Conservation (phyloP, 2,888 invertebrate species). For the Allygus modestus region DNA sequence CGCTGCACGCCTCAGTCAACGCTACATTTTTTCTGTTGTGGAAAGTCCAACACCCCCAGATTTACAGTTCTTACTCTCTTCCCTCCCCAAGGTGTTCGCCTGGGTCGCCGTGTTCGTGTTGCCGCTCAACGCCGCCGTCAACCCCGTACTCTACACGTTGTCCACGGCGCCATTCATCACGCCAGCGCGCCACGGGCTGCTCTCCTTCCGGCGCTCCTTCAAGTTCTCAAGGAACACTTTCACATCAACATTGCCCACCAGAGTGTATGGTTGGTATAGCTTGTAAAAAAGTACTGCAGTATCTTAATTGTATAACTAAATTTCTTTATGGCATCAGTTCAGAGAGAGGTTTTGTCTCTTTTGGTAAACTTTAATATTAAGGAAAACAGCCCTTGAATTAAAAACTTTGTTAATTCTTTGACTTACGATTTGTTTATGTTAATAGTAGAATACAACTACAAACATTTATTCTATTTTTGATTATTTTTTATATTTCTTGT, state of each 20-base stretch:
- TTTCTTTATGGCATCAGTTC: background rate
- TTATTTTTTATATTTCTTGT: too few relatives aligned
- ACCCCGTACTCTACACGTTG: slow-evolving; percentile 76
- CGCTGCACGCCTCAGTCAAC: too few relatives aligned
- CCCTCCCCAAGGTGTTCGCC: slow-evolving; percentile 73
- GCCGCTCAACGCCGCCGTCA: slow-evolving; percentile 76
- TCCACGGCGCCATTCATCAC: slow-evolving; percentile 73
- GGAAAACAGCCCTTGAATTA: background rate
- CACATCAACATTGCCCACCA: background rate
- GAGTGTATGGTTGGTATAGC: slow-evolving; percentile 24
- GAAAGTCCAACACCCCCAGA: too few relatives aligned
- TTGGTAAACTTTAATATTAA: background rate
- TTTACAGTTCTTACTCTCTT: too few relatives aligned
- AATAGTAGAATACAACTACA: too few relatives aligned
- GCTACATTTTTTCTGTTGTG: too few relatives aligned
- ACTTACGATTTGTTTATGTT: too few relatives aligned
- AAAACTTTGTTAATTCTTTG: too few relatives aligned
- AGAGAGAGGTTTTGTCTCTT: background rate
- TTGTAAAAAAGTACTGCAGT: background rate
- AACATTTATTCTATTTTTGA: too few relatives aligned
- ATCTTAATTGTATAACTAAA: background rate
- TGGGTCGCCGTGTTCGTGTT: slow-evolving; percentile 77
- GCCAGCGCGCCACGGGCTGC: slow-evolving; percentile 67
- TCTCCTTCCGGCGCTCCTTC: slow-evolving; percentile 67
- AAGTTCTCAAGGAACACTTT: slow-evolving; percentile 63